Percentiles rank a stretch among this genome's conserved stretches.
Conservation (phyloP, 2,113 vertebrate species). For the Trogon surrucura region DNA sequence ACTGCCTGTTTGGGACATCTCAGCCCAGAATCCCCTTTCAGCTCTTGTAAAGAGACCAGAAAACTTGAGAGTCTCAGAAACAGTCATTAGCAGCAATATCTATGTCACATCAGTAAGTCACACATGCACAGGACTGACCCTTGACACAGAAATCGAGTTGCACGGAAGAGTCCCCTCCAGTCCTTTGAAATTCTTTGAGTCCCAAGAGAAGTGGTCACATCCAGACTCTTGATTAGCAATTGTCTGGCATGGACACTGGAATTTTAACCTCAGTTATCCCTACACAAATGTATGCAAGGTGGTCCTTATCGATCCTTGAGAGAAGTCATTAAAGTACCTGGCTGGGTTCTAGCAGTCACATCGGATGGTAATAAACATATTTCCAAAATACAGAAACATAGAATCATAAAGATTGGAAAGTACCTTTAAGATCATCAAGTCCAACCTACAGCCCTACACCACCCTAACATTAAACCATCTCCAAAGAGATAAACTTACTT, state of each 20-base stretch:
- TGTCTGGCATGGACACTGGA: background rate
- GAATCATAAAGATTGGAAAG: too few species aligned
- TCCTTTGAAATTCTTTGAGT: background rate
- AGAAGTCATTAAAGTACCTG: background rate
- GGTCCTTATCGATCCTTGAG: background rate
- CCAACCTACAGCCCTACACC: too few species aligned
- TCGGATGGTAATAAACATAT: background rate
- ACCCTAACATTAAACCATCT: too few species aligned
- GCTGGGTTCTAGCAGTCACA: background rate
- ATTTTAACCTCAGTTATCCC: background rate
- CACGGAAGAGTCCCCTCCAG: background rate
- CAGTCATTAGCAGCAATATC: rapidly evolving
- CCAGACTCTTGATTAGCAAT: background rate
- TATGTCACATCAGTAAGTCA: background rate
- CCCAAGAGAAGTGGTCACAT: background rate
- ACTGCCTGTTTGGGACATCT: background rate
- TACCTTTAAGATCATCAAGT: too few species aligned
- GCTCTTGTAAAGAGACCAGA: background rate
- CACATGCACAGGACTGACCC: background rate
- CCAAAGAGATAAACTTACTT: too few species aligned
- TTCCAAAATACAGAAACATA: background rate
- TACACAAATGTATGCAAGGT: background rate
- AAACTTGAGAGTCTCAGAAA: background rate
- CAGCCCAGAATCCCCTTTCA: background rate
- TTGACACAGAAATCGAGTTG: background rate